A percentile compares a stretch with the other conserved stretches of the same genome.
Evolutionary conservation across 2,888 invertebrate species (phyloP).

Genomic region (Octonoba sinensis): DNA sequence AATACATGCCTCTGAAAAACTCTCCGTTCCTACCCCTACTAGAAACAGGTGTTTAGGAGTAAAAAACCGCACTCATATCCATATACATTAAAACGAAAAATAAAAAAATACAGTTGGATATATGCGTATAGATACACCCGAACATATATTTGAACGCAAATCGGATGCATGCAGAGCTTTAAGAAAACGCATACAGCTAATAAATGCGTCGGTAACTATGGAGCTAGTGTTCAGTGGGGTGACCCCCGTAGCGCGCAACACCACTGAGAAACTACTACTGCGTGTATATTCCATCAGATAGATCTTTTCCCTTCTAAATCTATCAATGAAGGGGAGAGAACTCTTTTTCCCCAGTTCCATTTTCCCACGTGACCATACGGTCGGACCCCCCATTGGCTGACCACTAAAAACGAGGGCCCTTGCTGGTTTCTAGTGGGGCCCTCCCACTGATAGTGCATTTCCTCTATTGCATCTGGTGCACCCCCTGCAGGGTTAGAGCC

Average conservation of each 20-base stretch:
- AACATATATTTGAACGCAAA: slow-evolving; percentile 56
- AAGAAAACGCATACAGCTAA: slow-evolving; percentile 58
- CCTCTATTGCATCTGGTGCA: slow-evolving; percentile 61
- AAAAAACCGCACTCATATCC: slow-evolving; percentile 8
- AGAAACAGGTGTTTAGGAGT: slow-evolving; percentile 54
- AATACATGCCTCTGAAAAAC: slow-evolving; percentile 4
- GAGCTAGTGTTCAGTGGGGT: slow-evolving; percentile 57
- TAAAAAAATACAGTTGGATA: slow-evolving; percentile 24
- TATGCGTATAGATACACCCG: slow-evolving; percentile 28
- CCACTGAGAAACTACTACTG: slow-evolving; percentile 61
- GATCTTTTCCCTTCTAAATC: slow-evolving; percentile 54
- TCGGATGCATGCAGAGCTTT: slow-evolving; percentile 41
- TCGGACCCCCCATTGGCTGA: slow-evolving; percentile 59
- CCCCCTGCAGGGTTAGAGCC: slow-evolving; percentile 30
- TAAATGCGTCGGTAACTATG: slow-evolving; percentile 62
- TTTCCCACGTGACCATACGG: slow-evolving; percentile 63
- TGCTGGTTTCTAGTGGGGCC: slow-evolving; percentile 61
- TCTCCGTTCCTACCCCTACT: slow-evolving; percentile 9
- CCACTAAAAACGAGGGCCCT: slow-evolving; percentile 64
- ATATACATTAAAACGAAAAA: slow-evolving; percentile 37
- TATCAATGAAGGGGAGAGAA: slow-evolving; percentile 53
- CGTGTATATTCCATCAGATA: slow-evolving; percentile 63
- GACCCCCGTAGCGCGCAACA: slow-evolving; percentile 47
- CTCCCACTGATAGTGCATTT: slow-evolving; percentile 58
- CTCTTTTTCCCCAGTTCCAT: slow-evolving; percentile 39